Base-by-base conservation (phyloP, 2,888 invertebrate species). In the Tinea pellionella region DNA sequence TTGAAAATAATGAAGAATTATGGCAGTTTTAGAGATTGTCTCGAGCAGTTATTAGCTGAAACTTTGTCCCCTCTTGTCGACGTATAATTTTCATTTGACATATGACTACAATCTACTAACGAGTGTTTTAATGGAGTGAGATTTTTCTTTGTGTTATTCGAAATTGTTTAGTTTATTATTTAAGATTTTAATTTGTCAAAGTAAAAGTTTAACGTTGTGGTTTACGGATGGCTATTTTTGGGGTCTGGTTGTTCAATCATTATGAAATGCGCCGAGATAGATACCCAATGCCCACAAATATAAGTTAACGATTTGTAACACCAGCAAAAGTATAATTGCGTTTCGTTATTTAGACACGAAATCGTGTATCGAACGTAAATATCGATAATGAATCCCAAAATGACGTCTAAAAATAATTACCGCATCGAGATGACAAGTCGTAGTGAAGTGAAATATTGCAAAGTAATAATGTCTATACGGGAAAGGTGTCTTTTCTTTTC, bases 401-500 rank as follows among this genome's bases (percentile, higher is more conserved):
- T 15, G 47, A 2, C 47, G 16, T 47, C 8, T 8, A 18, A 57
- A 57, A 57, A 57, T 57, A 57, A 57, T 57, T 57, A 57, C 30
- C 57, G 57, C 13, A 32, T 57, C 57, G 32, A 32, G 32, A 57
- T 57, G 57, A 57, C 29, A 19, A 24, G 16, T 53, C 53, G 15
- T 12, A 56, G 29, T 30, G 51, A 51, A 51, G 53, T 53, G 53
- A 53, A 53, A 32, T 73, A 83, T 81, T 76, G 77, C 72, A 82
- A 84, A 86, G 85, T 83, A 86, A 86, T 86, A 85, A 76, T 72
- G 77, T 70, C 69, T 76, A 83, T 82, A 81, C 78, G 74, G 70
- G 74, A 66, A 74, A 85, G 86, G 83, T 85, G 85, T 84, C 85
- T 85, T 85, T 84, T 81, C 75, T 78, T 78, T 80, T 78, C 76